Evolutionary conservation across 30 jellyfish, hydroid and myxozoan genomes (phyloP), one percentile per base, ranked within the genome.

Genomic region (Aurelia coerulea): DNA sequence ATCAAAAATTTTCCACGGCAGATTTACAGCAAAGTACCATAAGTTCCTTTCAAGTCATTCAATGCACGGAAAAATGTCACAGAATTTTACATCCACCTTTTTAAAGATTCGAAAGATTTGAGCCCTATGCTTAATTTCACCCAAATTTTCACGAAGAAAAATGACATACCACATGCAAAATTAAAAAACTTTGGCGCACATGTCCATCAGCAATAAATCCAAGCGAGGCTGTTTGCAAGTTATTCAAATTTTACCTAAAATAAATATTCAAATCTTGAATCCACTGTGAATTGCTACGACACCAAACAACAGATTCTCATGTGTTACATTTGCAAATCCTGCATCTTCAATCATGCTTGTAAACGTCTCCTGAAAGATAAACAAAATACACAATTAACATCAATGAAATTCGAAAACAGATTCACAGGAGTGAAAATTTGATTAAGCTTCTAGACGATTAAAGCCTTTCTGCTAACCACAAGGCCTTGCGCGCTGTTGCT

Each of bases 251-350:
- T 62, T 68, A 34, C 78, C 29, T 34, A 32, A 68, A 34, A 52
- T 5, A n/a, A 0, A 67, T 13, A 46, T 35, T 88, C 82, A 93
- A 53, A 94, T 58, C 73, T 95, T 95, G 68, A 95, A 95, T 14
- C 99, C 99, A 80, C 87, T 81, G 65, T 95, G 98, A 17, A 95
- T 95, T 49, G 97, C 88, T 23, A 90, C 99, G 12, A 95, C 98
- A 23, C 99, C 99, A 83, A 95, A 86, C 16, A 91, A 80, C 88
- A 95, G 68, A 81, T 90, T 81, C 62, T 95, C 97, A 63, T 64
- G 62, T 54, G 88, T 74, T 13, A 90, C 99, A 39, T 78, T 76
- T 50, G 91, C 62, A 73, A 95, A 95, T 37, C 99, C 99, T 19
- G 98, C 91, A n/a, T 95, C 90, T 50, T 85, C 92, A 4, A 95